These are phyloP conservation scores for Megalurothrips usitatus DNA, from an alignment of 2,888 invertebrate species.

Conservation along the genomic window DNA sequence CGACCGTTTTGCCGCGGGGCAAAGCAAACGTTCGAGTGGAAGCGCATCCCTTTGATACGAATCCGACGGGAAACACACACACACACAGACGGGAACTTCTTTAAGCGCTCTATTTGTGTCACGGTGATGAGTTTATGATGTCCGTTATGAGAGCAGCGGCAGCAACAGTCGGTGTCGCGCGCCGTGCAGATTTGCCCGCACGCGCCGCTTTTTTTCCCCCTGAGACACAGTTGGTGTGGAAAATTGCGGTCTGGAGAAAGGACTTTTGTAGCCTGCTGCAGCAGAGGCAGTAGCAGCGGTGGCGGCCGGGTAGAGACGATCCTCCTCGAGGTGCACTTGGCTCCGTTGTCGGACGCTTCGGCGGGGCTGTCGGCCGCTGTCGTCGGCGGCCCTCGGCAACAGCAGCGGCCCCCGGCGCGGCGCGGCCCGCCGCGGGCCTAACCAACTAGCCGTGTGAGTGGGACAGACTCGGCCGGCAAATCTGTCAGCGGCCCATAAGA, in stretches of 20 bases:
- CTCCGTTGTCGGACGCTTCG: no score
- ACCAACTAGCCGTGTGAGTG: conserved; percentile 9
- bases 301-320: no score
- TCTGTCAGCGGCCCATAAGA: conserved; percentile 12
- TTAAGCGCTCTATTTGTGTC: conserved; percentile 20
- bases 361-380: not conserved
- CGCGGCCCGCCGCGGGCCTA: not conserved
- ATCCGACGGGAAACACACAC: not conserved
- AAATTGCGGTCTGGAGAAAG: no score
- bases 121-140: conserved; percentile 23
- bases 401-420: not conserved
- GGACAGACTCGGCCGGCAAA: not conserved
- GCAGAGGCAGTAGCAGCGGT: no score
- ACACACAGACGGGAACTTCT: not conserved
- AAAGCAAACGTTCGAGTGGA: not conserved
- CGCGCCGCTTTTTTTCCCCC: not conserved
- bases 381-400: not conserved
- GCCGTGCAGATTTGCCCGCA: not conserved
- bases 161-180: not conserved
- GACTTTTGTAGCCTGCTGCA: no score
- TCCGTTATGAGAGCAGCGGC: not conserved
- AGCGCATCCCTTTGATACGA: not conserved
- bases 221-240: no score
- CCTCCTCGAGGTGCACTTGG: no score
- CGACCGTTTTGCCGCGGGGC: not conserved